Conservation (phyloP, 2,113 vertebrate genomes). For the Calyptomena viridis region DNA sequence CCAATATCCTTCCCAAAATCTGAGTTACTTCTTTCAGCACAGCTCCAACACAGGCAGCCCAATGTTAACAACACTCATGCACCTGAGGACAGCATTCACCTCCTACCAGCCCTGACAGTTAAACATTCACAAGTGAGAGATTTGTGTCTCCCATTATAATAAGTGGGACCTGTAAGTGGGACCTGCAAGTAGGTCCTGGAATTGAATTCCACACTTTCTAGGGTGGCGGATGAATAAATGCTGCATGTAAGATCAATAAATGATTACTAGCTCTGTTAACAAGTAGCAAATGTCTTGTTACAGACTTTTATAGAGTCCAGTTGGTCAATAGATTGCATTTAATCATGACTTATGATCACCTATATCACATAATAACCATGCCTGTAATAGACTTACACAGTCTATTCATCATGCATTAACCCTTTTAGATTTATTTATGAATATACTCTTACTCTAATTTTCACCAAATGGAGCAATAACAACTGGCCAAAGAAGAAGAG, state of each 20-base stretch:
- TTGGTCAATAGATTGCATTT: constrained; percentile 68
- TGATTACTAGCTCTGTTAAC: constrained; percentile 67
- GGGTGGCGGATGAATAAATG: constrained; percentile 65
- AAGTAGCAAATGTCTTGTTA: constrained; percentile 63
- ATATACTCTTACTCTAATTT: constrained; percentile 37
- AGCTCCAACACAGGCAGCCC: neutral
- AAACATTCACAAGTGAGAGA: neutral
- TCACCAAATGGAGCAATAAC: constrained; percentile 34
- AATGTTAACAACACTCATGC: neutral
- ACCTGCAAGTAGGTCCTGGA: constrained; percentile 53
- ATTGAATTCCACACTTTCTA: constrained; percentile 51
- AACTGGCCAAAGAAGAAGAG: neutral
- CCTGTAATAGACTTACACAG: constrained; percentile 60
- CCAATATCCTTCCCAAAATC: neutral
- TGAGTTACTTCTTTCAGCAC: neutral
- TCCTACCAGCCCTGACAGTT: neutral
- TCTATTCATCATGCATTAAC: constrained; percentile 62
- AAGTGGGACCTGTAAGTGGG: constrained; percentile 25
- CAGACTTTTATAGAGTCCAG: constrained; percentile 53
- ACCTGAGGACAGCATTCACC: neutral
- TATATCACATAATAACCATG: constrained; percentile 52
- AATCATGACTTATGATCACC: constrained; percentile 63
- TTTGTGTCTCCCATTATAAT: constrained; percentile 25
- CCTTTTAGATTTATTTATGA: constrained; percentile 63
- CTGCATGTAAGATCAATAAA: constrained; percentile 58